These are phyloP conservation scores for Rotaria macrura DNA, from an alignment of 2,888 invertebrate species.

Conservation along the genomic window DNA sequence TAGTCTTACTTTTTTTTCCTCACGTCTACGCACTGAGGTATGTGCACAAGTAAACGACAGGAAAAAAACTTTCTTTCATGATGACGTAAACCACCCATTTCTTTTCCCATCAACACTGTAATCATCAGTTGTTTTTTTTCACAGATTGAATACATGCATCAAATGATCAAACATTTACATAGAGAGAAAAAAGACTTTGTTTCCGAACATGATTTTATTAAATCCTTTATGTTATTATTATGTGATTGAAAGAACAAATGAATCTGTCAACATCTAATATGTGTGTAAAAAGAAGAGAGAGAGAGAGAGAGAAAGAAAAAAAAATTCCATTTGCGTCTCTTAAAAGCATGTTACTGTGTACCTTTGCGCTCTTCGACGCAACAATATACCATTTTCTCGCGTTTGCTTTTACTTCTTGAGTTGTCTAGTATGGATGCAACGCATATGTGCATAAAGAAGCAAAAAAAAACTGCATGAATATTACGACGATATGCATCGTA, in stretches of 20 bases:
- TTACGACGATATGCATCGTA: background rate
- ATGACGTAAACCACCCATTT: background rate
- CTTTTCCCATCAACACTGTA: background rate
- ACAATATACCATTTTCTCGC: background rate
- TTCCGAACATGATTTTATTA: background rate
- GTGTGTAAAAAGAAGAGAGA: background rate
- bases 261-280: background rate
- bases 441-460: background rate
- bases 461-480: background rate
- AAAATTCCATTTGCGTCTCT: background rate
- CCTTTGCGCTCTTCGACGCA: background rate
- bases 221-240: background rate
- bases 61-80: background rate
- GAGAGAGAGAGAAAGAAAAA: background rate
- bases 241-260: background rate
- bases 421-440: background rate
- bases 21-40: background rate
- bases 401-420: background rate
- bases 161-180: background rate
- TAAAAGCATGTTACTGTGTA: background rate
- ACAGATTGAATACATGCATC: background rate
- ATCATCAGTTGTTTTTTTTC: background rate
- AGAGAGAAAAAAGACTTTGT: background rate
- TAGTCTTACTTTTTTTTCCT: too few species aligned
- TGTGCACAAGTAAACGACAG: background rate